Base-by-base conservation (phyloP, 2,888 invertebrate species). In the Drosophila infuscata region DNA sequence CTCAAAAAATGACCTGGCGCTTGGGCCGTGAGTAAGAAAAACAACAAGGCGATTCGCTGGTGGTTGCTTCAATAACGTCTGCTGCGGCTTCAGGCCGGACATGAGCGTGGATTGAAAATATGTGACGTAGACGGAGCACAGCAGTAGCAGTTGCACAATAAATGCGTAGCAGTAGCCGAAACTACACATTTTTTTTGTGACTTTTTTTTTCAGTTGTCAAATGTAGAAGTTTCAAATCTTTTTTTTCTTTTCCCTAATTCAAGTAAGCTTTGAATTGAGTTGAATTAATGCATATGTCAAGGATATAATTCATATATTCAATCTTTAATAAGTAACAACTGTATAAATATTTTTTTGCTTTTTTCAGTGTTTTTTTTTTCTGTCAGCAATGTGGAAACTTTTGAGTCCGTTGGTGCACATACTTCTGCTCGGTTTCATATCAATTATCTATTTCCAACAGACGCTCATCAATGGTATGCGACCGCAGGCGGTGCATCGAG, bases 371-470 rank as follows among this genome's bases (percentile, higher is more conserved):
- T 12, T 35, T 32, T 51, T 48, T 57, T 68, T 58, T 58, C 48
- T 58, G 64, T 54, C 5, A 20, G 73, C 71, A 59, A 93, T 92
- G 91, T 93, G 92, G 93, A 89, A 91, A 66, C 43, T 91, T 48
- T 83, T 91, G 60, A 88, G 91, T n/a, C 38, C 96, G 76, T 76
- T 95, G 8, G 94, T 97, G 67, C 98, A 98, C 91, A 29, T 96
- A 1, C 93, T 96, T 20, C 95, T 98, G 87, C 94, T 98, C 56
- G 95, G 96, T 82, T 97, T 98, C 3, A 96, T 97, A 71, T 97
- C 98, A 93, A 97, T 98, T 91, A 96, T 98, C 67, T 98, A 98
- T 93, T 99, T 98, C 93, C 96, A 96, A 81, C 97, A 98, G 0
- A 98, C 98, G 0, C 94, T 98, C 38, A 95, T 97, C 25, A 95